Evolutionary conservation across 2,888 invertebrate genomes (phyloP).

Genomic region (Synergus umbraculus): DNA sequence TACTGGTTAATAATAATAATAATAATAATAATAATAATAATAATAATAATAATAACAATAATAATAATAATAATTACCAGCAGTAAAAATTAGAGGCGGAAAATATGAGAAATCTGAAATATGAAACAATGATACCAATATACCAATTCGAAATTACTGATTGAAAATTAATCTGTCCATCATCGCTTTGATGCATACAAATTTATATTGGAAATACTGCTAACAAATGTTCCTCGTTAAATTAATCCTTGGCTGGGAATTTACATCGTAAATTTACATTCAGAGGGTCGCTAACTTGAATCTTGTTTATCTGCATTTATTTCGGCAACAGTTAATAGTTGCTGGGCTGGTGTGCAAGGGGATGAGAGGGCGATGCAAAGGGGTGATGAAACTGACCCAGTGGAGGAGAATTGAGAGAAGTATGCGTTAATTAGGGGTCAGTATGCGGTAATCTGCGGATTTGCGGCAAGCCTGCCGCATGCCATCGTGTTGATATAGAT

Average conservation of each 20-base stretch:
- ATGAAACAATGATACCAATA: neutral
- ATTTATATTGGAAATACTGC: neutral
- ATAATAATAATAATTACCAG: no score
- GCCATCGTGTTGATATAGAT: neutral
- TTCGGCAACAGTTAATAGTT: neutral
- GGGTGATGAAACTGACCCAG: neutral
- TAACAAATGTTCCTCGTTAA: neutral
- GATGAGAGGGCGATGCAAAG: neutral
- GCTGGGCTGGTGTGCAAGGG: neutral
- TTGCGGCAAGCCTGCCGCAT: neutral
- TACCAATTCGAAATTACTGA: neutral
- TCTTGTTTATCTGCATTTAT: constrained; percentile 3
- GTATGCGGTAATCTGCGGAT: neutral
- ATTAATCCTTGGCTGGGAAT: neutral
- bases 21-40: no score
- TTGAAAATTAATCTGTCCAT: neutral
- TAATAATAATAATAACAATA: no score
- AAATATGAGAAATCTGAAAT: neutral
- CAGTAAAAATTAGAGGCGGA: neutral
- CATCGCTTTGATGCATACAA: neutral
- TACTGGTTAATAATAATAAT: no score
- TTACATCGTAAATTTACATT: neutral
- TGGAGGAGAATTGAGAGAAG: neutral
- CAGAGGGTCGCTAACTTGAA: neutral
- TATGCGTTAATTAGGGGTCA: constrained; percentile 11